Percentiles rank a stretch among this genome's conserved stretches.
Evolutionary conservation across 2,888 invertebrate species (phyloP).

Genomic region (Itoplectis maculator): DNA sequence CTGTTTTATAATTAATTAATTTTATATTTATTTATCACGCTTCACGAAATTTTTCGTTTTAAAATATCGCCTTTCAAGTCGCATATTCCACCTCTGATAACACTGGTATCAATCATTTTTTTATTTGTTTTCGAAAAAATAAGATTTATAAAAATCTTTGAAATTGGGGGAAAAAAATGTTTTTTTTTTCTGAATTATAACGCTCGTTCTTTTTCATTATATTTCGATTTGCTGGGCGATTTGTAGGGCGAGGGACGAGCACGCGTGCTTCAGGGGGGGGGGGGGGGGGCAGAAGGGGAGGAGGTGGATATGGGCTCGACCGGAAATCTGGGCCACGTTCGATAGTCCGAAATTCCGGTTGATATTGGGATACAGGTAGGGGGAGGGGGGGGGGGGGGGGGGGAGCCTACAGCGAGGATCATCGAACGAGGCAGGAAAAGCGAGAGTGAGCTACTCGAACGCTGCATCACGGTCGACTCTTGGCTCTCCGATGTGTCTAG

Average conservation of each 20-base stretch:
- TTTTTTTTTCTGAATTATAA: neutral
- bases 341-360: conserved; percentile 68
- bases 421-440: neutral
- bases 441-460: conserved; percentile 1
- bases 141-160: too few species aligned
- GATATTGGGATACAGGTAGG: conserved; percentile 19
- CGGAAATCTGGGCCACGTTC: conserved; percentile 62
- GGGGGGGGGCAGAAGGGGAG: conserved; percentile 11
- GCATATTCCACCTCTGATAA: too few species aligned
- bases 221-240: neutral
- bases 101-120: neutral
- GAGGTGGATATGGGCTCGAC: conserved; percentile 56
- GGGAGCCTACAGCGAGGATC: neutral
- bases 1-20: too few species aligned
- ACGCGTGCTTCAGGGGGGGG: conserved; percentile 23
- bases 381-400: too few species aligned
- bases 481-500: neutral
- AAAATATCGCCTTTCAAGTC: too few species aligned
- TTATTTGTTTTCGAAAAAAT: neutral
- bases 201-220: conserved; percentile 5
- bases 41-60: too few species aligned
- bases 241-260: neutral
- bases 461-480: conserved; percentile 8
- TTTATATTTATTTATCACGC: too few species aligned
- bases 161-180: too few species aligned